Evolutionary conservation across 2,113 vertebrate genomes (phyloP).

Genomic region (Bufo bufo): DNA sequence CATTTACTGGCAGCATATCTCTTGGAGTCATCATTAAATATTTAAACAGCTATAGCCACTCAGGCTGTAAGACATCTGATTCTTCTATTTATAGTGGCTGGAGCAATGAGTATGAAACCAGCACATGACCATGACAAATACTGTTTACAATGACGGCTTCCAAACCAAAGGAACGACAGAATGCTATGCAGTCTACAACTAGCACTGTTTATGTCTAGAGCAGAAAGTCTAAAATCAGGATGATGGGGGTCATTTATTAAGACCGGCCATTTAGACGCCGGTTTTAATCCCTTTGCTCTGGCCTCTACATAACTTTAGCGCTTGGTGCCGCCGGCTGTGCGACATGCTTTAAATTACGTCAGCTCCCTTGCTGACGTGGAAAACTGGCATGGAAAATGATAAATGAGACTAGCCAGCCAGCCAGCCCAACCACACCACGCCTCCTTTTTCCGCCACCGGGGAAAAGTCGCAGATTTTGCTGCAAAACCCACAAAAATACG

Average conservation of each 20-base stretch:
- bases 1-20: conserved; percentile 43
- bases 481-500: too few species aligned
- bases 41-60: conserved; percentile 27
- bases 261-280: too few species aligned
- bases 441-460: too few species aligned
- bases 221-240: not conserved
- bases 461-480: too few species aligned
- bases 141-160: not conserved
- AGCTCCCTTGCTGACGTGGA: too few species aligned
- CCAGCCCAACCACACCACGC: too few species aligned
- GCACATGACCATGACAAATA: conserved; percentile 12
- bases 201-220: not conserved
- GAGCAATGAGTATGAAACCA: conserved; percentile 6
- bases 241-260: not conserved
- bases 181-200: not conserved
- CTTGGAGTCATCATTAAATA: conserved; percentile 47
- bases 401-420: too few species aligned
- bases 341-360: too few species aligned
- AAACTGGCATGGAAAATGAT: too few species aligned
- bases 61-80: conserved; percentile 26
- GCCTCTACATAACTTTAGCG: too few species aligned
- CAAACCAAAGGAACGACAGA: not conserved
- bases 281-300: too few species aligned
- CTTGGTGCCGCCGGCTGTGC: too few species aligned
- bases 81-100: conserved; percentile 44